Conservation (phyloP, 2,113 vertebrate genomes). For the Seriola quinqueradiata region DNA sequence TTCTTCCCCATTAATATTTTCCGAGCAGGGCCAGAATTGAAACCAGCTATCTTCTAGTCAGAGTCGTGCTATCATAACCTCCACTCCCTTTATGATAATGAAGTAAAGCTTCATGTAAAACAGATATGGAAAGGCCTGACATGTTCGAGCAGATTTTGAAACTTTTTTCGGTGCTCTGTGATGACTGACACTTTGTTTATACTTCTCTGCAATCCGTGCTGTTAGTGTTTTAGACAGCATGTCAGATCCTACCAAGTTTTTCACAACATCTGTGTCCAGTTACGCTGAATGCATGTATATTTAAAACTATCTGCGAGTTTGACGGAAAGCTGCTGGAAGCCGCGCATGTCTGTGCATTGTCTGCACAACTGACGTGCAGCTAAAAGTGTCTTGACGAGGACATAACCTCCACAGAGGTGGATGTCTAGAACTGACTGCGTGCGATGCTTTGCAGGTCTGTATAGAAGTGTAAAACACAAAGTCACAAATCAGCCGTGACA, state of each 20-base stretch:
- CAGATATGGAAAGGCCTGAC: slow-evolving; percentile 34
- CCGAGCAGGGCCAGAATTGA: slow-evolving; percentile 29
- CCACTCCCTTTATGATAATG: slow-evolving; percentile 26
- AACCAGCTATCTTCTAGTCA: slow-evolving; percentile 33
- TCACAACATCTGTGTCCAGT: slow-evolving; percentile 72
- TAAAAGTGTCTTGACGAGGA: slow-evolving; percentile 48
- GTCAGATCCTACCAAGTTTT: slow-evolving; percentile 55
- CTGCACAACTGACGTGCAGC: slow-evolving; percentile 48
- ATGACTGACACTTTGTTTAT: slow-evolving; percentile 70
- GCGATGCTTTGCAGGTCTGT: slow-evolving; percentile 40
- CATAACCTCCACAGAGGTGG: slow-evolving; percentile 51
- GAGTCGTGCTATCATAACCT: slow-evolving; percentile 16
- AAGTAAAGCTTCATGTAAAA: slow-evolving; percentile 48
- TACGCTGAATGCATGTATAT: slow-evolving; percentile 47
- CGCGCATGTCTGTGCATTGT: slow-evolving; percentile 57
- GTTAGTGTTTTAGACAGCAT: slow-evolving; percentile 63
- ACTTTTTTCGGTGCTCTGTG: not conserved
- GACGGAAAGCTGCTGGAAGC: slow-evolving; percentile 66
- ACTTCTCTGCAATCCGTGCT: slow-evolving; percentile 48
- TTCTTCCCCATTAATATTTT: slow-evolving; percentile 3
- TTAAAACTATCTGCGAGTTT: slow-evolving; percentile 47
- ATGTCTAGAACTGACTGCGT: slow-evolving; percentile 44
- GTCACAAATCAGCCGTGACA: slow-evolving; percentile 72
- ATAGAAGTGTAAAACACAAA: slow-evolving; percentile 40
- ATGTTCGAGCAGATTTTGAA: slow-evolving; percentile 48